Conservation (phyloP, 1,140 invertebrate species). For the Oncopodura yosiiana region DNA sequence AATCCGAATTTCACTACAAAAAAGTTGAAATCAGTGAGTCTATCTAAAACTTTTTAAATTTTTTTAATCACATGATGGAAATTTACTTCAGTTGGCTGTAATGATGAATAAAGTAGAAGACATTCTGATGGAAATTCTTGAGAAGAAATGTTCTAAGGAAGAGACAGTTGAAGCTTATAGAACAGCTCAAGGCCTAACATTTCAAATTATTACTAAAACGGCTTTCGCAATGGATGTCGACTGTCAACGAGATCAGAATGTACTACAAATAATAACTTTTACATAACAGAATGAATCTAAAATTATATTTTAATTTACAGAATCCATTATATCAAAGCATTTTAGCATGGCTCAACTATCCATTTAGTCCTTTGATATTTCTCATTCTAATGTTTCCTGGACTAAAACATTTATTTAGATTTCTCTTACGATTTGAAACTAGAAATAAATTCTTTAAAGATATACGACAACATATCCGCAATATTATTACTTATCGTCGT, state of each 20-base stretch:
- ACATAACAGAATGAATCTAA: neutral
- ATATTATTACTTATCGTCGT: conserved; percentile 21
- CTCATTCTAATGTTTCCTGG: conserved; percentile 34
- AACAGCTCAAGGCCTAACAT: conserved; percentile 31
- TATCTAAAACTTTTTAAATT: neutral
- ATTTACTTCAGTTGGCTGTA: conserved; percentile 18
- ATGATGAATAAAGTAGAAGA: conserved; percentile 34
- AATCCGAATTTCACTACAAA: conserved; percentile 33
- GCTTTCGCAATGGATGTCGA: conserved; percentile 34
- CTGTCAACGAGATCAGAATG: conserved; percentile 33
- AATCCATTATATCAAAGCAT: conserved; percentile 29
- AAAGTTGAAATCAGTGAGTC: conserved; percentile 27
- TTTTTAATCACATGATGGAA: neutral
- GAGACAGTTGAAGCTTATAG: conserved; percentile 25
- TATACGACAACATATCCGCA: conserved; percentile 24
- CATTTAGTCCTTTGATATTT: conserved; percentile 28
- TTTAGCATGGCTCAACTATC: conserved; percentile 29
- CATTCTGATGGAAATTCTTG: conserved; percentile 31
- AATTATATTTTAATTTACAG: conserved; percentile 18
- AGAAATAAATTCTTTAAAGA: conserved; percentile 30
- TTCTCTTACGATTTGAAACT: conserved; percentile 27
- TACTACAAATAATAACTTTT: neutral
- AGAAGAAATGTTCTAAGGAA: conserved; percentile 26
- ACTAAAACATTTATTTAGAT: conserved; percentile 27
- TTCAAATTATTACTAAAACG: conserved; percentile 34